phyloP scores from a whole-genome alignment of 2,113 vertebrate species.

The Mus pahari region DNA sequence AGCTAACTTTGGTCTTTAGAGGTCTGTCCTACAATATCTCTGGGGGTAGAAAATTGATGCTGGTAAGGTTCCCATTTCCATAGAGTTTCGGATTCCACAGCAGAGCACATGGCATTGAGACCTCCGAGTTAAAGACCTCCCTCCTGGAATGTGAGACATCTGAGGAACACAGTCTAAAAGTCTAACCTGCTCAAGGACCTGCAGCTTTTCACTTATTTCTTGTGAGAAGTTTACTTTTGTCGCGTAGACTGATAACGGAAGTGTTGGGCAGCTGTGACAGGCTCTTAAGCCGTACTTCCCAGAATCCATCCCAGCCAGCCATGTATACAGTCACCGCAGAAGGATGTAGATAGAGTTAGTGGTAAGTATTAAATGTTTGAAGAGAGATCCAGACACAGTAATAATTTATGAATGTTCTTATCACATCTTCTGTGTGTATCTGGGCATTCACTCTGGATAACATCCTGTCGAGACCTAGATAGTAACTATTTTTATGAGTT shows the following conservation, averaged over 20 bases:
- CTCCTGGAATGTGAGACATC: neutral
- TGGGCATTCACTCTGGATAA: neutral
- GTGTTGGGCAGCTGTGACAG: neutral
- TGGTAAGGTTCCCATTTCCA: slow-evolving; percentile 23
- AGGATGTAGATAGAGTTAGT: neutral
- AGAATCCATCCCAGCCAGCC: neutral
- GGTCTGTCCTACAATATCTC: neutral
- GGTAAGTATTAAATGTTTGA: neutral
- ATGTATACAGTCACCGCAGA: neutral
- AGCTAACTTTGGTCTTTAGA: slow-evolving; percentile 45
- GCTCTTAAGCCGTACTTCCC: neutral
- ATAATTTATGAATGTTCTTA: slow-evolving; percentile 6
- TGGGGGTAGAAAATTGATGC: neutral
- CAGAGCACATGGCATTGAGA: neutral
- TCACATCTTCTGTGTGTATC: neutral
- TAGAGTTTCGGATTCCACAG: neutral
- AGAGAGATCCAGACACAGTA: neutral
- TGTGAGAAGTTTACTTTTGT: slow-evolving; percentile 9
- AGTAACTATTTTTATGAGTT: neutral
- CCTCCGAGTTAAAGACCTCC: neutral
- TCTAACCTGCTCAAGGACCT: slow-evolving; percentile 1
- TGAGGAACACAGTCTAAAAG: slow-evolving; percentile 32
- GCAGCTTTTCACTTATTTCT: neutral
- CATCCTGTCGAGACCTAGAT: neutral
- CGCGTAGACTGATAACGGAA: neutral